Evolutionary conservation across 2,888 invertebrate genomes (phyloP), one percentile per base, ranked within the genome.

Genomic region (Cheiracanthium punctorium): DNA sequence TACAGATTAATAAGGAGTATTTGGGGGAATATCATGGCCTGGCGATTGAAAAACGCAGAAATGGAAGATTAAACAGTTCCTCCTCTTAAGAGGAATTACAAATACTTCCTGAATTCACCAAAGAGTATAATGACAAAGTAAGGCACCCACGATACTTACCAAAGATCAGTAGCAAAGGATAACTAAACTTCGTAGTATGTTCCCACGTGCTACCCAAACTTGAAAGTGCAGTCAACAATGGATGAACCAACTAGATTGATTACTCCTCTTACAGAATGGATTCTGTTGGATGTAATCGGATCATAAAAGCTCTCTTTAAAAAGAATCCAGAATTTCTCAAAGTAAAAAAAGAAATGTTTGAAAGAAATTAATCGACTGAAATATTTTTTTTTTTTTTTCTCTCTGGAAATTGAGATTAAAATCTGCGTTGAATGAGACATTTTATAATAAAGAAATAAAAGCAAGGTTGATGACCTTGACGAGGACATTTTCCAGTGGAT

Each of bases 61-160:
- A n/a, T n/a, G n/a, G n/a, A n/a, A n/a, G n/a, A n/a, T n/a, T n/a
- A n/a, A n/a, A n/a, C n/a, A n/a, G n/a, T n/a, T n/a, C n/a, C n/a
- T n/a, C n/a, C n/a, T n/a, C n/a, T n/a, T n/a, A n/a, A n/a, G n/a
- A n/a, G n/a, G n/a, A n/a, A n/a, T n/a, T n/a, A n/a, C n/a, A n/a
- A n/a, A n/a, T 24, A 24, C 58, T 58, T 58, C 24, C 58, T 58
- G 17, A 48, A 17, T 58, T 17, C 48, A 14, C 24, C 24, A 58
- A 17, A 58, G 2, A 58, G 7, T 24, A 58, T 24, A 58, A 70
- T 75, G 75, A n/a, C 75, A 58, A 52, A 30, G 71, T 70, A 82
- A 75, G 74, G 70, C 75, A 82, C 82, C 41, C 75, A 82, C 75
- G 75, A 52, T 48, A 71, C 72, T 72, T 64, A 65, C 43, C 43